Evolutionary conservation across 2,797 vertebrate genomes (phyloP).

Genomic region (Avahi laniger): DNA sequence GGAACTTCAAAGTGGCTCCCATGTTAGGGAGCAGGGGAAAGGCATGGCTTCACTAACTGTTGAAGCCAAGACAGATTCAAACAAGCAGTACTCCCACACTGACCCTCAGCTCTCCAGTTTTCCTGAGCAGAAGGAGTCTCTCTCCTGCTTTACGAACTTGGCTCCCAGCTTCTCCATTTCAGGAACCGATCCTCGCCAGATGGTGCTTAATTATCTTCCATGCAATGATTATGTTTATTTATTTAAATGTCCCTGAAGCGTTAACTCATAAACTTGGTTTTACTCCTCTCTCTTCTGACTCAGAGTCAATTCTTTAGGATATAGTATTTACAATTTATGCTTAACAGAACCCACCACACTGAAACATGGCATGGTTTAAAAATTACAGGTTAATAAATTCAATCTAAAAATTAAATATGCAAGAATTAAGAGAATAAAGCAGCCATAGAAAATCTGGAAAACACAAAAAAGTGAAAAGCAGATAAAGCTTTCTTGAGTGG

Average conservation of each 20-base stretch:
- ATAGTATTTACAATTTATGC: background rate
- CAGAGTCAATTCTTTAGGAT: conserved; percentile 37
- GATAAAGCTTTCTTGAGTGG: background rate
- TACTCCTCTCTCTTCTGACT: conserved; percentile 14
- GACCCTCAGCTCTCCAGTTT: background rate
- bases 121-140: background rate
- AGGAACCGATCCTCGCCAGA: background rate
- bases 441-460: background rate
- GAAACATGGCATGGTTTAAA: background rate
- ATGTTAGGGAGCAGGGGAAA: background rate
- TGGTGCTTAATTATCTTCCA: background rate
- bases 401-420: conserved; percentile 23
- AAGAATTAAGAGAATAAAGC: background rate
- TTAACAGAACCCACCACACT: background rate
- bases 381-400: background rate
- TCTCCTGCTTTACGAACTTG: background rate
- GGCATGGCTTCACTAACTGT: background rate
- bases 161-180: background rate
- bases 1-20: background rate
- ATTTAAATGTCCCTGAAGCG: conserved; percentile 4
- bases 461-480: background rate
- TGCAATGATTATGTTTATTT: conserved; percentile 21
- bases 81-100: background rate
- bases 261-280: background rate
- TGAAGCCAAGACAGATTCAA: background rate